Percentiles rank a stretch among this genome's conserved stretches.
Conservation (phyloP, 2,797 vertebrate species). For the Muraenolepis orangiensis region DNA sequence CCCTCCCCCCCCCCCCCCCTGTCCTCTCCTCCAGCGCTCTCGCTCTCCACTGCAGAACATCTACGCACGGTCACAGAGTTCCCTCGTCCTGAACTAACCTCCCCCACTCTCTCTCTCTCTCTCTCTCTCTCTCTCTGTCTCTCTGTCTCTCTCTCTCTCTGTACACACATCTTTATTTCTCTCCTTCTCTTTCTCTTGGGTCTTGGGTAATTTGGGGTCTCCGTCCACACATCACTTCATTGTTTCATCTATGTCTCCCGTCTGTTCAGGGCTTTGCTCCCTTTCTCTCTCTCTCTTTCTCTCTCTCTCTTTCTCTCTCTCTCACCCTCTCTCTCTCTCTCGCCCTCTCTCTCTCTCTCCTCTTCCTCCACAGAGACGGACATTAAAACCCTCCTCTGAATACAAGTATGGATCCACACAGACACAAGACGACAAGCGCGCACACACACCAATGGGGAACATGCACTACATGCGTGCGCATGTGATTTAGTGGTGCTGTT, state of each 20-base stretch:
- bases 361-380: conserved; percentile 38
- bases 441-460: too few species aligned
- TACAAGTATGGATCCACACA: too few species aligned
- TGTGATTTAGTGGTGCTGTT: too few species aligned
- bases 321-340: conserved; percentile 16
- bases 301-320: conserved; percentile 38
- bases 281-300: conserved; percentile 33
- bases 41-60: conserved; percentile 43
- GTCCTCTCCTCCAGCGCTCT: conserved; percentile 4
- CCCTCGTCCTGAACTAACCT: conserved; percentile 67
- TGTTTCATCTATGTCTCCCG: too few species aligned
- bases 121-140: too few species aligned
- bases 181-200: too few species aligned
- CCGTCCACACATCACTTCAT: too few species aligned
- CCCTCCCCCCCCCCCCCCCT: neutral
- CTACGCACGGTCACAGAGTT: conserved; percentile 77
- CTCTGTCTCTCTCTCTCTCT: too few species aligned
- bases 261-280: conserved; percentile 15
- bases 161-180: too few species aligned
- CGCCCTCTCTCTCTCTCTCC: conserved; percentile 27
- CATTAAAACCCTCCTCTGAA: conserved; percentile 13
- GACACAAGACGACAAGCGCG: too few species aligned
- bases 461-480: too few species aligned
- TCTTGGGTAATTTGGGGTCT: too few species aligned
- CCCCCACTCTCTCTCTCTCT: neutral